Percentiles rank a stretch among this genome's conserved stretches.
Evolutionary conservation across 2,113 vertebrate genomes (phyloP).

Genomic region (Nerophis ophidion): DNA sequence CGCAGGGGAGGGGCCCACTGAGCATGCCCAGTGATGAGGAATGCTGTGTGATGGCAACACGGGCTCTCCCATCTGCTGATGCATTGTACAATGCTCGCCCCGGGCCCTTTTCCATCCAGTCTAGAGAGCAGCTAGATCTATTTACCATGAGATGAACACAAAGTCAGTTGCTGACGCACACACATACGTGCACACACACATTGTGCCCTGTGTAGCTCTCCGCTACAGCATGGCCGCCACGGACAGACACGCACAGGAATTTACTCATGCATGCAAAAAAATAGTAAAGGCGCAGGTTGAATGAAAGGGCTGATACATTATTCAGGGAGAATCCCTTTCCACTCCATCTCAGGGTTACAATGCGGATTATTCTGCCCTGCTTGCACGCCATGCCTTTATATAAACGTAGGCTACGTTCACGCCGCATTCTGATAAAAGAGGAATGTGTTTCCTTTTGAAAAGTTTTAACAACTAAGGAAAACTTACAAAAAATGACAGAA

Average conservation of each 20-base stretch:
- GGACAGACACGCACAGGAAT: constrained; percentile 36
- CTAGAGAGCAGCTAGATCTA: constrained; percentile 84
- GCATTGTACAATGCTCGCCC: constrained; percentile 56
- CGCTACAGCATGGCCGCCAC: constrained; percentile 30
- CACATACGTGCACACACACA: constrained; percentile 30
- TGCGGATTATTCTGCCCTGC: constrained; percentile 3
- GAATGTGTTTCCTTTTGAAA: neutral
- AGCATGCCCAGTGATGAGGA: constrained; percentile 77
- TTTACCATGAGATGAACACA: constrained; percentile 74
- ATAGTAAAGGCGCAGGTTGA: constrained; percentile 21
- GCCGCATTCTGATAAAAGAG: neutral
- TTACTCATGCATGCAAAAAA: constrained; percentile 57
- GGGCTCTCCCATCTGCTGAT: constrained; percentile 81
- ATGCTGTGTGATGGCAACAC: constrained; percentile 76
- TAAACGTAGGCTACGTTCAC: neutral
- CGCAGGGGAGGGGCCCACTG: constrained; percentile 52
- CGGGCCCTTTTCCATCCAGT: constrained; percentile 79
- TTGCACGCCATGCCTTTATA: constrained; percentile 25
- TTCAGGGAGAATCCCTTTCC: constrained; percentile 48
- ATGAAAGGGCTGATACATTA: constrained; percentile 41
- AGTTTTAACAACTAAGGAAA: neutral
- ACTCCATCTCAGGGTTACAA: constrained; percentile 16
- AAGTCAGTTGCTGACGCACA: constrained; percentile 57
- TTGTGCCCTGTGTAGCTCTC: constrained; percentile 32
- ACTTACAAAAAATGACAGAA: neutral